Evolutionary conservation across 2,888 invertebrate species (phyloP), one percentile per base, ranked within the genome.

Genomic region (Alloscopus bannaensis): DNA sequence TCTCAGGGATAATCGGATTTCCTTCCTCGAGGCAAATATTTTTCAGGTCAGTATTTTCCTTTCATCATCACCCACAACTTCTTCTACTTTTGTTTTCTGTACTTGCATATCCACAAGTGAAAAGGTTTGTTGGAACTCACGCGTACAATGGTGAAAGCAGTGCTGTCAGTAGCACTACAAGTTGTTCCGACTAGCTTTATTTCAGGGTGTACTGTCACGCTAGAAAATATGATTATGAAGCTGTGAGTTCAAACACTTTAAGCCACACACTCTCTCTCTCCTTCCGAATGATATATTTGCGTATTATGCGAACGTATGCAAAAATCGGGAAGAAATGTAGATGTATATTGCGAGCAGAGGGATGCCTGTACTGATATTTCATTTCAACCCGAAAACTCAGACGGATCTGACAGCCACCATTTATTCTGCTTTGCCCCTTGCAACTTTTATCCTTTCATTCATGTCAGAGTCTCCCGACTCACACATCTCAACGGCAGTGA

Each of bases 1-100:
- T 84, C 83, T 86, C 26, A 77, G 85, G 73, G 83, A 83, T 84
- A 86, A 86, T 83, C 81, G 69, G 52, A 83, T 86, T 81, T 68
- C 77, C 36, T 78, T 75, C 73, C 81, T 86, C n/a, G 70, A 80
- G 65, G 81, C 81, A 45, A 73, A 78, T 73, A 79, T 82, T 60
- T 86, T 86, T 81, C 86, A 86, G 84, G 86, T 86, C 71, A 83
- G 80, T 84, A 55, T 71, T 59, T 59, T 68, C 26, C 40, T 31
- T 68, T 31, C 76, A 40, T 75, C 50, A 59, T 75, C 47, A 18
- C 18, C 11, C 62, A 71, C 59, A 52, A n/a, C n/a, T n/a, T n/a
- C n/a, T n/a, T n/a, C n/a, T n/a, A n/a, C n/a, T n/a, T n/a, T n/a
- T n/a, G n/a, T n/a, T n/a, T n/a, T n/a, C n/a, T n/a, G n/a, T n/a